Base-by-base conservation (phyloP, 1,140 invertebrate species). In the Samia ricini region DNA sequence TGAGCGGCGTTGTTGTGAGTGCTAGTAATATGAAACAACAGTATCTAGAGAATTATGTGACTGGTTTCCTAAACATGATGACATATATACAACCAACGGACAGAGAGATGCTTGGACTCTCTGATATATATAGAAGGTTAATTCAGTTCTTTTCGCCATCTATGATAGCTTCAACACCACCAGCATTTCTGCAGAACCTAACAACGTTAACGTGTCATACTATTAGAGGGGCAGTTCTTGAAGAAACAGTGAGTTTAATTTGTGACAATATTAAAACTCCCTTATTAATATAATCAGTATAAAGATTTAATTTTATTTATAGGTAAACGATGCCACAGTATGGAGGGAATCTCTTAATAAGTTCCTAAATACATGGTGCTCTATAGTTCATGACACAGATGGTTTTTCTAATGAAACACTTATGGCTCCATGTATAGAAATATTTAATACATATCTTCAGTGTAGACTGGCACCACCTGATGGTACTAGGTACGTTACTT, bases 381-480 rank as follows among this genome's bases (percentile, higher is more conserved):
- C 91, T 26, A 88, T 96, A 64, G 81, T 95, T 7, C 92, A 92
- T 64, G 93, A 95, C 15, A 78, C 91, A 2, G 77, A 90, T 73
- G 92, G 94, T 33, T 93, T 93, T 18, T 71, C 85, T 4, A 91
- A 93, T 70, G 91, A 91, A 69, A 92, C 77, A 56, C 85, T 92
- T 59, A 89, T 91, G 65, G 91, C 90, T 68, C 83, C 90, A 3
- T 86, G 91, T 57, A 83, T 91, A 60, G 81, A 90, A 67, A 92
- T 98, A 66, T 97, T 98, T 82, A 95, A 96, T 77, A 94, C 93
- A 8, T 97, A 97, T 79, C 74, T 98, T n/a, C 93, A 95, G 72
- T 95, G 94, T 72, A 95, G 97, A 88, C 87, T 98, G 56, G 94
- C 94, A 26, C 93, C 95, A 12, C 97, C 96, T 0, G 95, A 97